phyloP scores from a whole-genome alignment of 2,113 vertebrate species.

The Rhabdomys dilectus region DNA sequence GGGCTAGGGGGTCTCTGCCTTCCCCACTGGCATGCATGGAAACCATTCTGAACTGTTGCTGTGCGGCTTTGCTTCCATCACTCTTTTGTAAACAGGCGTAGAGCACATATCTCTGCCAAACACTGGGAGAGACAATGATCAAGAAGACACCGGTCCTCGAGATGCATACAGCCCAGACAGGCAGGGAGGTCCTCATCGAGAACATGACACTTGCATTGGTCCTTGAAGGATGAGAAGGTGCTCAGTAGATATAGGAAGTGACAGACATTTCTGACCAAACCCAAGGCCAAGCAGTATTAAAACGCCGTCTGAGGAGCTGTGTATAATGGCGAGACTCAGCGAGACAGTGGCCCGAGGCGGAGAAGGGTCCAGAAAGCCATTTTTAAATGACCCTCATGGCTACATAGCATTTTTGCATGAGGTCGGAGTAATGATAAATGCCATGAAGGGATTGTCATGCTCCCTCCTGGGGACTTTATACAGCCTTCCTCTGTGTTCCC shows the following conservation, averaged over 20 bases:
- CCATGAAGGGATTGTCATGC: background rate
- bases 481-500: background rate
- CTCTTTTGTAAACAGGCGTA: background rate
- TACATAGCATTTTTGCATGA: background rate
- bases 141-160: background rate
- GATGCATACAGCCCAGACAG: background rate
- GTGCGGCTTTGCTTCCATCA: background rate
- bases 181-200: conserved; percentile 1
- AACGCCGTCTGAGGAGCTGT: background rate
- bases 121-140: background rate
- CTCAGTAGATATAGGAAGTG: background rate
- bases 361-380: background rate
- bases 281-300: background rate
- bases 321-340: background rate
- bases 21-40: background rate
- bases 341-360: background rate
- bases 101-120: background rate
- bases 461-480: background rate
- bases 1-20: background rate
- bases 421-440: background rate
- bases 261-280: background rate
- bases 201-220: background rate
- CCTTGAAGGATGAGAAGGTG: background rate
- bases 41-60: background rate
- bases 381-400: background rate